These are phyloP conservation scores for Megalops atlanticus DNA, from an alignment of 2,113 vertebrate species.

Conservation along the genomic window DNA sequence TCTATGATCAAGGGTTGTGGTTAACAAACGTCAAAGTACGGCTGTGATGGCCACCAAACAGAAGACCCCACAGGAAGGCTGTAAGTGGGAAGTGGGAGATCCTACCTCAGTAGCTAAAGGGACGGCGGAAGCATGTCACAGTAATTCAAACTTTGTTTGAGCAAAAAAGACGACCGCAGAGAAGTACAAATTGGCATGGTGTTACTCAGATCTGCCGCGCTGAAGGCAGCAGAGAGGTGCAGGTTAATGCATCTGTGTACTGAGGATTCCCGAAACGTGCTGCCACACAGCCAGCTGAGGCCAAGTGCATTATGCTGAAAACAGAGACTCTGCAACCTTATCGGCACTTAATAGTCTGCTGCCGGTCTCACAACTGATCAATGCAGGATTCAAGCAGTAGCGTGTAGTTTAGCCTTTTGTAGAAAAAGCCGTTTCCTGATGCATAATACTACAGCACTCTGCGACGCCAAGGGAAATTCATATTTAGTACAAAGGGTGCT, in stretches of 20 bases:
- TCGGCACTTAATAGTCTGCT: neutral
- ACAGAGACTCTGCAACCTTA: neutral
- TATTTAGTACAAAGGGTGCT: neutral
- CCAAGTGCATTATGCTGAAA: neutral
- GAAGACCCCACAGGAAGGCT: too few species aligned
- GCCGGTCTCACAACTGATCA: neutral
- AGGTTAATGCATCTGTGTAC: neutral
- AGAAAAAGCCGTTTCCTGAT: neutral
- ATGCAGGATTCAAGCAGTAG: neutral
- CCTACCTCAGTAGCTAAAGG: too few species aligned
- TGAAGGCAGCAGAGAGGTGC: neutral
- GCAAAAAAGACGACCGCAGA: too few species aligned
- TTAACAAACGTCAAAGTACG: too few species aligned
- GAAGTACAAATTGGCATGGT: too few species aligned
- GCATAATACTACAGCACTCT: neutral
- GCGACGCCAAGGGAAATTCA: neutral
- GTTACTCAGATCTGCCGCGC: neutral
- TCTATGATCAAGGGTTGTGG: too few species aligned
- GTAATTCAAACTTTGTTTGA: too few species aligned
- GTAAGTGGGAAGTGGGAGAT: too few species aligned
- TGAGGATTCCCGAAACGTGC: neutral
- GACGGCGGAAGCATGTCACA: too few species aligned
- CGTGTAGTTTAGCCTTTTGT: neutral
- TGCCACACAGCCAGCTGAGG: neutral
- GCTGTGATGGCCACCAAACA: neutral